Conservation (phyloP, 2,888 invertebrate species). For the Hypsopygia costalis region DNA sequence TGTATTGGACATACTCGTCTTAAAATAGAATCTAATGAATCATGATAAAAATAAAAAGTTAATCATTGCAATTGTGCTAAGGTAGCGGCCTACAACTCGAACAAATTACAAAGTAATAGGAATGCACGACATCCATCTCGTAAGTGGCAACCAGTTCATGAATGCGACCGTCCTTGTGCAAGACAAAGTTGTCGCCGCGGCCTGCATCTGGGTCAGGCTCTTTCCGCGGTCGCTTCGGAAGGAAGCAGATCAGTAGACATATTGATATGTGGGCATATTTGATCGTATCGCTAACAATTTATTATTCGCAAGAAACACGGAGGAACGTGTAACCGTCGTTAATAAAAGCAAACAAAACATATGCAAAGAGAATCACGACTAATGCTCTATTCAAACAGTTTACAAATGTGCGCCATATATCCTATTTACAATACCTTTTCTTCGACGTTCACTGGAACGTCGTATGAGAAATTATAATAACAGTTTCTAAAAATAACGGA, state of each 20-base stretch:
- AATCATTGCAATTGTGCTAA: slow-evolving; percentile 2
- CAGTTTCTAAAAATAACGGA: background rate
- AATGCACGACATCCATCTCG: slow-evolving; percentile 33
- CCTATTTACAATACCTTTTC: slow-evolving; percentile 12
- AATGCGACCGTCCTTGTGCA: slow-evolving; percentile 66
- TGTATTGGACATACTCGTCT: background rate
- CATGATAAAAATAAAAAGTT: slow-evolving; percentile 9
- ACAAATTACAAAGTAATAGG: slow-evolving; percentile 37
- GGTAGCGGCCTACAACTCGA: slow-evolving; percentile 15
- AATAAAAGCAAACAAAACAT: slow-evolving; percentile 16
- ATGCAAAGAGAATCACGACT: slow-evolving; percentile 25
- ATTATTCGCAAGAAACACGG: slow-evolving; percentile 5
- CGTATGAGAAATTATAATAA: slow-evolving; percentile 6
- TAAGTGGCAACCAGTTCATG: slow-evolving; percentile 36
- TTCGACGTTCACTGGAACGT: background rate
- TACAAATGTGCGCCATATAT: slow-evolving; percentile 19
- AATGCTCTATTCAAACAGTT: slow-evolving; percentile 21
- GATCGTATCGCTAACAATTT: slow-evolving; percentile 6
- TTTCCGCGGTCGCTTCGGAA: slow-evolving; percentile 30
- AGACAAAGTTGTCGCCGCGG: slow-evolving; percentile 40
- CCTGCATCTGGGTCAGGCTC: slow-evolving; percentile 44
- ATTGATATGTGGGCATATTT: slow-evolving; percentile 7
- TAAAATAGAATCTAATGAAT: background rate
- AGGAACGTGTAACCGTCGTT: slow-evolving; percentile 15
- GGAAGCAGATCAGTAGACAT: slow-evolving; percentile 3